Evolutionary conservation across 1,140 invertebrate genomes (phyloP).

Genomic region (Laodelphax striatellus): DNA sequence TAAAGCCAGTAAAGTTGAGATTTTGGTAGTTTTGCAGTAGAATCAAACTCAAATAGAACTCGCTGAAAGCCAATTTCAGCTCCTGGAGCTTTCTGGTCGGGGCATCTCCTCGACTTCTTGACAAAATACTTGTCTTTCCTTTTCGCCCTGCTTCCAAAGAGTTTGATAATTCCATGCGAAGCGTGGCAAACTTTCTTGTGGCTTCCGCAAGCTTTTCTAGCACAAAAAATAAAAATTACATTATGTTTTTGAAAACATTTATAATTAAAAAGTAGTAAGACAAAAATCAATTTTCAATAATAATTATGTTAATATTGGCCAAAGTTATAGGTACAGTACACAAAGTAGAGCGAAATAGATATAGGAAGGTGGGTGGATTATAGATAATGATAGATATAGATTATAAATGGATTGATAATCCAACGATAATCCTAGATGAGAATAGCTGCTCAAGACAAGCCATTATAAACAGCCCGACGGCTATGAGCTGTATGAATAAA

Average conservation of each 20-base stretch:
- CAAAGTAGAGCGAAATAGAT: no score
- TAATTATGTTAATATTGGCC: no score
- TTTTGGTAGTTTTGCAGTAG: constrained; percentile 62
- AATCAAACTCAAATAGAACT: constrained; percentile 83
- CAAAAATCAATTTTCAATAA: not conserved
- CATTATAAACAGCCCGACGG: no score
- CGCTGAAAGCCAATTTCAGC: constrained; percentile 81
- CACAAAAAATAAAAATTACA: constrained; percentile 10
- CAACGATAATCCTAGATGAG: no score
- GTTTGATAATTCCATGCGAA: constrained; percentile 56
- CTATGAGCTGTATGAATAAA: no score
- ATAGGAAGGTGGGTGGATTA: no score
- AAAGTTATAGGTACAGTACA: no score
- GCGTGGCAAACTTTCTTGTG: constrained; percentile 61
- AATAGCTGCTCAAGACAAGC: no score
- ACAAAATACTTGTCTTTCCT: constrained; percentile 29
- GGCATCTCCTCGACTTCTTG: constrained; percentile 35
- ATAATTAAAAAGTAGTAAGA: no score
- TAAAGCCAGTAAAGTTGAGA: constrained; percentile 82
- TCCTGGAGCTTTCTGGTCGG: constrained; percentile 62
- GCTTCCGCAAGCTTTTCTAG: constrained; percentile 79
- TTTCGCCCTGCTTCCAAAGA: constrained; percentile 32
- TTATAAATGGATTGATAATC: no score
- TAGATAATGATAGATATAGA: no score
- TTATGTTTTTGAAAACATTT: no score